Evolutionary conservation across 1,140 invertebrate species (phyloP), one percentile per base, ranked within the genome.

Genomic region (Coelopa frigida): DNA sequence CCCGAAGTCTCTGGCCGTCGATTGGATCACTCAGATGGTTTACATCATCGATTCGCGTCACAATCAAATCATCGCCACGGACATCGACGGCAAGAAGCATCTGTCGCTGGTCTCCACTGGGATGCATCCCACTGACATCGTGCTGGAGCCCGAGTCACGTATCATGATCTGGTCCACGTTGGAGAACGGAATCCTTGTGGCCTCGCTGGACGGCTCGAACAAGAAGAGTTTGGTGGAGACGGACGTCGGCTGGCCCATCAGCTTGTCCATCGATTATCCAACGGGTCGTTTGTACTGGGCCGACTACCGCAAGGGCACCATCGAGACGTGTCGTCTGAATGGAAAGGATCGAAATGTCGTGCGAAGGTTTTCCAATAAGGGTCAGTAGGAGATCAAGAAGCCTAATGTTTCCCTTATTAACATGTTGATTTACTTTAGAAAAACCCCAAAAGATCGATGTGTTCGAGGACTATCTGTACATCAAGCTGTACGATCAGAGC

Each of bases 1-100:
- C 41, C 83, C 88, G 0, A 78, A 83, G 55, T 86, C 85, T 11
- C 68, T 94, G 29, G 79, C 83, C 4, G 76, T 92, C 15, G 89
- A 93, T 70, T 87, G 84, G 78, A 72, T 85, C 5, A 77, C 80
- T 0, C 74, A 78, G 47, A 73, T 79, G 41, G 66, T 92, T 14
- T 92, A 89, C 68, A 84, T 84, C 68, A 78, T 84, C 5, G 85
- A 88, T 67, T 75, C 76, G 21, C 79, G 55, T 61, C 74, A 60
- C 39, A 62, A 62, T 38, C 51, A 72, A 44, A 79, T 90, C 31
- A 75, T 75, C 26, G 78, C 79, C 5, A 71, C 78, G 3, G 75
- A 75, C 35, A 70, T 82, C 3, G 75, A 82, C 52, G 80, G 81
- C 26, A 71, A 72, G 12, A 72, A 72, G 39, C 69, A 71, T 29